These are phyloP conservation scores for Nibea coibor DNA, from an alignment of 2,113 vertebrate species.

Conservation along the genomic window DNA sequence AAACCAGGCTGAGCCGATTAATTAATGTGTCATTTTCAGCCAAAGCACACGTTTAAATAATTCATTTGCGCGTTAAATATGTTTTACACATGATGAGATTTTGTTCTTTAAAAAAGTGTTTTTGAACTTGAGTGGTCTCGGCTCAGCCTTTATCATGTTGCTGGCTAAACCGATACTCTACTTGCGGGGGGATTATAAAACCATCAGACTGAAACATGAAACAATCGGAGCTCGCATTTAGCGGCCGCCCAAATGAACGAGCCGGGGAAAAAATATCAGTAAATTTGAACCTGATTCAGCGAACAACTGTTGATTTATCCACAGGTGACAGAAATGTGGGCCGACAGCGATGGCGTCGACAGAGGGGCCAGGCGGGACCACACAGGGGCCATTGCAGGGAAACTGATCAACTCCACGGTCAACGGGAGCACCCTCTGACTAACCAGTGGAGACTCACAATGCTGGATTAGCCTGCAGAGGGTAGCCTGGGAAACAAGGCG, in stretches of 20 bases:
- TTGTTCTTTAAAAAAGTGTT: conserved; percentile 14
- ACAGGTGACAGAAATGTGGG: conserved; percentile 75
- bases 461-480: conserved; percentile 26
- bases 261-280: conserved; percentile 21
- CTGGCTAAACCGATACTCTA: neutral
- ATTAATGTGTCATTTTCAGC: neutral
- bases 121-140: conserved; percentile 77
- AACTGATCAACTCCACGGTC: conserved; percentile 79
- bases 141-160: conserved; percentile 21
- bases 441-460: conserved; percentile 19
- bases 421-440: conserved; percentile 65
- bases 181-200: conserved; percentile 53
- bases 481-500: conserved; percentile 36
- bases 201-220: conserved; percentile 53
- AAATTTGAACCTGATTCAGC: conserved; percentile 54
- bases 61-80: fast-evolving
- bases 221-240: conserved; percentile 32
- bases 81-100: neutral
- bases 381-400: conserved; percentile 54
- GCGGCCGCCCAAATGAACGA: conserved; percentile 14
- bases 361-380: conserved; percentile 59
- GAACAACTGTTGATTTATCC: conserved; percentile 72
- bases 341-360: conserved; percentile 60
- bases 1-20: neutral
- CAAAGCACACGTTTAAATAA: neutral